Evolutionary conservation across 92 coral and sea anemone species (phyloP).

Genomic region (Palythoa caribaeorum): DNA sequence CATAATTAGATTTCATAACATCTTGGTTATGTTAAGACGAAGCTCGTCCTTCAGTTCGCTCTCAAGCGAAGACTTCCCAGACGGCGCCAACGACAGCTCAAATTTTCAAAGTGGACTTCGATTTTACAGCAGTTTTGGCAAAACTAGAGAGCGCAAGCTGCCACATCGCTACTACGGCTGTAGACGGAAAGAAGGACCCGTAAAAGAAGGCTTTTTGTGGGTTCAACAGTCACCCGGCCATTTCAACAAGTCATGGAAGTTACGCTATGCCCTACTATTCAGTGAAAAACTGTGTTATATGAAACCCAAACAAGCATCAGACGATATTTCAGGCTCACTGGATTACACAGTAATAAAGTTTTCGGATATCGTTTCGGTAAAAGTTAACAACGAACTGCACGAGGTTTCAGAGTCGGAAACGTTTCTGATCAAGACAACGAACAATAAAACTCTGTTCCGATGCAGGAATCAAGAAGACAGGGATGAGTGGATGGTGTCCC

Average conservation of each 20-base stretch:
- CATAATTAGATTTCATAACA: not conserved
- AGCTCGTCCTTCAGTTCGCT: slow-evolving; percentile 12
- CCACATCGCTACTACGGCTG: slow-evolving; percentile 44
- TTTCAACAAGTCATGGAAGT: slow-evolving; percentile 33
- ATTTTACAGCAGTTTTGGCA: slow-evolving; percentile 32
- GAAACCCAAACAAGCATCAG: slow-evolving; percentile 25
- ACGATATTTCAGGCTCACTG: not conserved
- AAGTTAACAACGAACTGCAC: slow-evolving; percentile 19
- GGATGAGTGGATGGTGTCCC: slow-evolving; percentile 43
- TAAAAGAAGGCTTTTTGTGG: slow-evolving; percentile 37
- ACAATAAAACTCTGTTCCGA: slow-evolving; percentile 21
- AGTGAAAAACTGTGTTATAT: slow-evolving; percentile 26
- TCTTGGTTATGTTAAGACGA: not conserved
- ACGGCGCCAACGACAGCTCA: not conserved
- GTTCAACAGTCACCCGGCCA: slow-evolving; percentile 15
- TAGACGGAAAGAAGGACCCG: slow-evolving; percentile 28
- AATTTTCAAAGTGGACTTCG: slow-evolving; percentile 10
- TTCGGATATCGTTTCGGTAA: slow-evolving; percentile 40
- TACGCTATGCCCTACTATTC: slow-evolving; percentile 32
- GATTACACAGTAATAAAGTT: slow-evolving; percentile 35
- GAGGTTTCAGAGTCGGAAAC: slow-evolving; percentile 9
- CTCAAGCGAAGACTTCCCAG: not conserved
- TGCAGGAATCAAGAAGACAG: slow-evolving; percentile 20
- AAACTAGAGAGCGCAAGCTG: slow-evolving; percentile 16
- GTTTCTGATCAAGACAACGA: slow-evolving; percentile 26